Conservation (phyloP, 2,113 vertebrate genomes). For the Isurus oxyrinchus region DNA sequence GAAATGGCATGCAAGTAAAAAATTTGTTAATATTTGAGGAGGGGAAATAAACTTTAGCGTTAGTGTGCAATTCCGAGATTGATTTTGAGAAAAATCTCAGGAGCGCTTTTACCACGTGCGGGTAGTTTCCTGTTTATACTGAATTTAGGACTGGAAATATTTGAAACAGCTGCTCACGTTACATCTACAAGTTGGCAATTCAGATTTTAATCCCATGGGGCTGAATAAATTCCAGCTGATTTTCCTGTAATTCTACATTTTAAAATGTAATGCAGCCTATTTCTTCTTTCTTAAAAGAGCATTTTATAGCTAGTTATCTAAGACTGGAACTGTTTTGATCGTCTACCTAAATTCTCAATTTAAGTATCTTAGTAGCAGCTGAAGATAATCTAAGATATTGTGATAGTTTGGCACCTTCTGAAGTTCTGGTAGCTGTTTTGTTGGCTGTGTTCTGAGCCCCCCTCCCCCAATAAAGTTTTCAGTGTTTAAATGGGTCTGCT, state of each 20-base stretch:
- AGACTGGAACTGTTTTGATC: neutral
- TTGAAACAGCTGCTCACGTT: conserved; percentile 55
- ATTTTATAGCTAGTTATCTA: neutral
- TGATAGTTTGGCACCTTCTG: conserved; percentile 6
- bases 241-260: neutral
- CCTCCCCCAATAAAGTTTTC: conserved; percentile 40
- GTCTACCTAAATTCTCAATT: neutral
- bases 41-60: neutral
- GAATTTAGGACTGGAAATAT: conserved; percentile 46
- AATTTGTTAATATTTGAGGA: neutral
- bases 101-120: conserved; percentile 48
- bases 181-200: conserved; percentile 47
- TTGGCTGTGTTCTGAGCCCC: conserved; percentile 27
- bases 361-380: neutral
- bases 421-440: conserved; percentile 43
- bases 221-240: conserved; percentile 40
- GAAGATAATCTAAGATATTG: neutral
- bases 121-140: conserved; percentile 67
- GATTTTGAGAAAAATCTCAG: neutral
- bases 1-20: neutral
- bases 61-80: neutral
- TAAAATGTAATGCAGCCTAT: neutral
- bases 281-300: neutral
- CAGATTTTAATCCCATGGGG: conserved; percentile 41
- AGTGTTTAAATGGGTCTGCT: conserved; percentile 45